A percentile compares a stretch with the other conserved stretches of the same genome.
Conservation (phyloP, 2,888 invertebrate species). For the Lasioglossum morio region DNA sequence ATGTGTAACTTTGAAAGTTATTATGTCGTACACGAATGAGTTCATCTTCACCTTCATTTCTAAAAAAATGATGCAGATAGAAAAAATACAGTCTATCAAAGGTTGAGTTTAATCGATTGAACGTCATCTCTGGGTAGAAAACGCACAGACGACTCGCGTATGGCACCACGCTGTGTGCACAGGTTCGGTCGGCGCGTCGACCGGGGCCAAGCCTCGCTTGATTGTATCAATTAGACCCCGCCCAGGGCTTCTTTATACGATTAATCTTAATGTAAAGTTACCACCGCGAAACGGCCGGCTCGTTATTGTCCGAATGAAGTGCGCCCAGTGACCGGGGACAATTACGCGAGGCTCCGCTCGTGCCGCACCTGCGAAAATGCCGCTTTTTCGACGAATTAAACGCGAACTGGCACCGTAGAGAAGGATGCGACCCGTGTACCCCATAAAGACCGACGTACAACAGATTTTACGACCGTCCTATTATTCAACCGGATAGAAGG, state of each 20-base stretch:
- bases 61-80: too few species aligned
- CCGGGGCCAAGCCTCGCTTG: conserved; percentile 27
- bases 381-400: conserved; percentile 56
- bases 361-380: conserved; percentile 34
- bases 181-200: background rate
- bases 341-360: conserved; percentile 29
- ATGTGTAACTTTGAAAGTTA: too few species aligned
- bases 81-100: too few species aligned
- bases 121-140: background rate
- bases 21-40: too few species aligned
- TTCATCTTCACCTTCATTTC: too few species aligned
- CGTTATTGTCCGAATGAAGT: conserved; percentile 61
- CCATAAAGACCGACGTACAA: conserved; percentile 46
- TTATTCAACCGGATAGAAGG: conserved; percentile 53
- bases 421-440: conserved; percentile 24
- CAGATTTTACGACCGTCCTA: conserved; percentile 54
- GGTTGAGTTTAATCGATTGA: background rate
- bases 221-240: conserved; percentile 67
- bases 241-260: conserved; percentile 50
- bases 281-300: conserved; percentile 49
- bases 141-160: background rate
- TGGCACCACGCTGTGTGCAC: background rate
- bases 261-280: conserved; percentile 64
- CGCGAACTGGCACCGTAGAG: conserved; percentile 28
- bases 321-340: conserved; percentile 30